Evolutionary conservation across 2,888 invertebrate species (phyloP).

Genomic region (Nemurella pictetii): DNA sequence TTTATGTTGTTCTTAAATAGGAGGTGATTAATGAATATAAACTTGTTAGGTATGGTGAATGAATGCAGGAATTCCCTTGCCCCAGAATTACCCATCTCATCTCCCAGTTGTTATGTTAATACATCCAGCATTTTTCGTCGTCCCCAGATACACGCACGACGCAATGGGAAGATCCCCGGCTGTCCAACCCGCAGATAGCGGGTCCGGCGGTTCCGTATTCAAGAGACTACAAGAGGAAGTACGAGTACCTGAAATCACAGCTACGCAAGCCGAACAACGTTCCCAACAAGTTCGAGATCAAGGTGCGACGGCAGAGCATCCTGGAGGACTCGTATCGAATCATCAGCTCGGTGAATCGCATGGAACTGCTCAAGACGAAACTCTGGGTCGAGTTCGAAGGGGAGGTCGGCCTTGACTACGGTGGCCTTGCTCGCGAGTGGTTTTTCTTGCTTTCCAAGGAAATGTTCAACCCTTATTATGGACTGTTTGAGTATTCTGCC

Average conservation of each 20-base stretch:
- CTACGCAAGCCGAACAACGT: slow-evolving; percentile 96
- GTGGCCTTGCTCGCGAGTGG: slow-evolving; percentile 96
- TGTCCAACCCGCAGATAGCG: slow-evolving; percentile 94
- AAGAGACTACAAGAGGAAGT: slow-evolving; percentile 97
- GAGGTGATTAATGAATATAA: too few relatives aligned
- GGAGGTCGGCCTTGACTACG: slow-evolving; percentile 95
- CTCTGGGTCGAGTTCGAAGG: slow-evolving; percentile 99
- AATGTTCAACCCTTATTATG: slow-evolving; percentile 99
- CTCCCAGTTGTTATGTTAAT: too few relatives aligned
- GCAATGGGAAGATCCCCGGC: slow-evolving; percentile 98
- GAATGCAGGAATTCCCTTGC: too few relatives aligned
- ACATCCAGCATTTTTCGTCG: not conserved
- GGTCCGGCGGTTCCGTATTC: slow-evolving; percentile 99
- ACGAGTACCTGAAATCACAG: slow-evolving; percentile 96
- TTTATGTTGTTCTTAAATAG: too few relatives aligned
- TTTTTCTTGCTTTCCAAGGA: slow-evolving; percentile 98
- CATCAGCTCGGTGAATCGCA: slow-evolving; percentile 86
- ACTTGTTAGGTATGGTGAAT: too few relatives aligned
- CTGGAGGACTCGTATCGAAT: slow-evolving; percentile 96
- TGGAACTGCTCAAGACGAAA: slow-evolving; percentile 94
- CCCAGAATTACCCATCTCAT: too few relatives aligned
- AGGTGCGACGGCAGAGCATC: slow-evolving; percentile 86
- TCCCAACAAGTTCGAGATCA: slow-evolving; percentile 97
- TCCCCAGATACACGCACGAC: slow-evolving; percentile 87
- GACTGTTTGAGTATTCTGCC: slow-evolving; percentile 98